Evolutionary conservation across 2,888 invertebrate genomes (phyloP), one percentile per base, ranked within the genome.

Genomic region (Agrilus cyanescens): DNA sequence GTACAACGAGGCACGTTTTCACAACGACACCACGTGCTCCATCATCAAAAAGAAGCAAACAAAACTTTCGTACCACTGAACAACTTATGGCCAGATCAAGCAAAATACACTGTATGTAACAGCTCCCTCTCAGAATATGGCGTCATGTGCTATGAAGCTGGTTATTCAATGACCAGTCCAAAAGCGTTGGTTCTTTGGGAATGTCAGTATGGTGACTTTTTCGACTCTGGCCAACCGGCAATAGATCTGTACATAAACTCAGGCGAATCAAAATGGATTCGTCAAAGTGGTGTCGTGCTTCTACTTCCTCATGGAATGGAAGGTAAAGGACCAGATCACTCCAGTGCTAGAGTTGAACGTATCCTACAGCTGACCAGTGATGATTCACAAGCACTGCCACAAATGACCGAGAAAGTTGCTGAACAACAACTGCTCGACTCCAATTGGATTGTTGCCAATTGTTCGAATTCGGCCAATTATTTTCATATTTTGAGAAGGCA

Each of bases 381-480:
- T 63, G 97, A 98, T 65, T 89, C 93, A 36, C 95, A 95, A 65
- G 85, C 90, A 65, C 87, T 93, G 76, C 95, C 95, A 41, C 85
- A 87, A 0, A 85, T 87, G 62, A 85, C 85, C 60, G 85, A 85
- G 54, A 88, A 91, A 65, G 93, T 90, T 58, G 81, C 82, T 40
- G 88, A 95, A 33, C 83, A 95, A 39, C 98, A 98, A 68, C 75
- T 98, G 50, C 90, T 95, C 66, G 96, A 97, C 66, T 90, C 85
- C 67, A 99, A 99, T 70, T 90, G 90, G 90, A 89, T 93, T 60
- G 88, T 90, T 43, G 94, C 93, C 39, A 97, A 98, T 70, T 88
- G 89, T 68, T 89, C 94, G 40, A 87, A 90, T 3, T 97, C 98
- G 4, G 97, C 93, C 29, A 98, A 96, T 62, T 82, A 86, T 62